A percentile compares a stretch with the other conserved stretches of the same genome.
phyloP scores from a whole-genome alignment of 2,113 vertebrate genomes.

The Mustela nigripes region DNA sequence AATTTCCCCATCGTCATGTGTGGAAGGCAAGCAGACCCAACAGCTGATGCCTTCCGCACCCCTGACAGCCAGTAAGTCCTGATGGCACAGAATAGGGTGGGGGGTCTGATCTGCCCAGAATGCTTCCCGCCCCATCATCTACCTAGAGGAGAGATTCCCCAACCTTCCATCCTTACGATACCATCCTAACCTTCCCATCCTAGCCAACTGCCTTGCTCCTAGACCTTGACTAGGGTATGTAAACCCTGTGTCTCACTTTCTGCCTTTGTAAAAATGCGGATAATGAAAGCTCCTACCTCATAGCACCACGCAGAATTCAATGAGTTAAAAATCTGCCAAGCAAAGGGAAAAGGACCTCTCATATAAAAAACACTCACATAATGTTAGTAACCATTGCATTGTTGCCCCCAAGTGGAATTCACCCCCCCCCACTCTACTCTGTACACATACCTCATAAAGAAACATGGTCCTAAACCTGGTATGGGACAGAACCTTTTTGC shows the following conservation, averaged over 20 bases:
- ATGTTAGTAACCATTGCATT: too few relatives aligned
- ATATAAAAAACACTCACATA: not conserved
- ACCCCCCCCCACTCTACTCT: not conserved
- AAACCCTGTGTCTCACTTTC: not conserved
- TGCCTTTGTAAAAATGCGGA: not conserved
- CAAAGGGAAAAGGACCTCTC: not conserved
- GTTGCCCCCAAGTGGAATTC: not conserved
- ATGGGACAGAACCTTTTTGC: slow-evolving; percentile 32
- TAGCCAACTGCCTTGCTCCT: not conserved
- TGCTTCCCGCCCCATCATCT: not conserved
- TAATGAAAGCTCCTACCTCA: not conserved
- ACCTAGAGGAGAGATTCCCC: not conserved
- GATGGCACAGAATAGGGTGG: not conserved
- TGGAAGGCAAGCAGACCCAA: too few relatives aligned
- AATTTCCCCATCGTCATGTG: not conserved
- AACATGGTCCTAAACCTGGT: not conserved
- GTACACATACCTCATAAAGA: not conserved
- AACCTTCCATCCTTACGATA: not conserved
- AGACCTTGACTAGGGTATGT: not conserved
- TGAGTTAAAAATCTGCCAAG: not conserved
- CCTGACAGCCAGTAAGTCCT: too few relatives aligned
- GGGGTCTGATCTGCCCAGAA: not conserved
- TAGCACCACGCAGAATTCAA: not conserved
- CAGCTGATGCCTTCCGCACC: not conserved
- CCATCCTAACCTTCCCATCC: not conserved